phyloP scores from a whole-genome alignment of 2,888 invertebrate species.

The Trachelus troglodyta region DNA sequence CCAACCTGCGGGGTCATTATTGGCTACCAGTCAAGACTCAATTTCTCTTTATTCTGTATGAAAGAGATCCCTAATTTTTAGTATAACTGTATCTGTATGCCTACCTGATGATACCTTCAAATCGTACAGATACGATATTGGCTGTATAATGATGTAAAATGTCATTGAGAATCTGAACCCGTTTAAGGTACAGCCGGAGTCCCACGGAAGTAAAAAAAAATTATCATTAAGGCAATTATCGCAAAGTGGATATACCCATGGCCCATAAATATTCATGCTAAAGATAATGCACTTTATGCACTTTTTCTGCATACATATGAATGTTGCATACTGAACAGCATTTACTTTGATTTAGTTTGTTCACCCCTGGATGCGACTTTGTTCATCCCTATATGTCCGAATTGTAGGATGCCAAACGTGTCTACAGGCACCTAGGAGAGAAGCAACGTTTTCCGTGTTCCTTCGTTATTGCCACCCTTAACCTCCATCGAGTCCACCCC shows the following conservation, averaged over 20 bases:
- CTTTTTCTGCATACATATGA: neutral
- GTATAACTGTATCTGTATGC: neutral
- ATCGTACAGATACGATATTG: neutral
- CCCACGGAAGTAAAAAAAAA: neutral
- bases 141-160: neutral
- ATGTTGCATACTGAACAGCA: neutral
- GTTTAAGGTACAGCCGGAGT: neutral
- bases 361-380: neutral
- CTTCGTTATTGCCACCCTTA: slow-evolving; percentile 19
- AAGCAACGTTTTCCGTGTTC: neutral
- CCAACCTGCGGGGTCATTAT: neutral
- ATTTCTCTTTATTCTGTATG: neutral
- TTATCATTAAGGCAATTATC: neutral
- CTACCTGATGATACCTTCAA: neutral
- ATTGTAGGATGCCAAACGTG: neutral
- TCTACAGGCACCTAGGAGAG: neutral
- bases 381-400: neutral
- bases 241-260: neutral
- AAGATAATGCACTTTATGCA: neutral
- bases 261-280: neutral
- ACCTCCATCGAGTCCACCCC: slow-evolving; percentile 29
- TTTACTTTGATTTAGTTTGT: neutral
- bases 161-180: neutral
- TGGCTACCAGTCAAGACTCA: neutral
- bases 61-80: neutral